Percentiles rank a stretch among this genome's conserved stretches.
Conservation (phyloP, 2,888 invertebrate species). For the Drosophila imparisetae region DNA sequence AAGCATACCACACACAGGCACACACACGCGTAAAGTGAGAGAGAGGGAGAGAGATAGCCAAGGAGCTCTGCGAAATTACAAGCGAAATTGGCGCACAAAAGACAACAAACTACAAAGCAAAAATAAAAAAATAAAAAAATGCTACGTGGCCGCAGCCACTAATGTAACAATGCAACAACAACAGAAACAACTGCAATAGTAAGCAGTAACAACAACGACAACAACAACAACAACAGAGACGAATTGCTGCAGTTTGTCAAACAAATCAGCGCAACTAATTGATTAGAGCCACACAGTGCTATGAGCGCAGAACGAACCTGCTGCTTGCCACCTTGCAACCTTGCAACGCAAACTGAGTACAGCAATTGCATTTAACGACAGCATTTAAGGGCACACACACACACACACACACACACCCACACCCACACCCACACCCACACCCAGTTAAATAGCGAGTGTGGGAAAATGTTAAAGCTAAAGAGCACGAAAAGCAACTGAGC, state of each 20-base stretch:
- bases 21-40: not conserved
- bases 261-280: slow-evolving; percentile 71
- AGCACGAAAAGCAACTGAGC: not conserved
- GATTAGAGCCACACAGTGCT: slow-evolving; percentile 46
- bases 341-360: slow-evolving; percentile 32
- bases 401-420: not conserved
- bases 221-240: slow-evolving; percentile 19
- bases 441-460: not conserved
- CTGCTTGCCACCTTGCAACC: slow-evolving; percentile 31
- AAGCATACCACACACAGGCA: slow-evolving; percentile 7
- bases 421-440: too few species aligned
- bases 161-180: slow-evolving; percentile 46
- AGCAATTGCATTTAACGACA: slow-evolving; percentile 48
- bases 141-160: slow-evolving; percentile 52
- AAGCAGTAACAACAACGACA: slow-evolving; percentile 14
- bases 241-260: slow-evolving; percentile 62
- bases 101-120: slow-evolving; percentile 49
- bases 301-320: slow-evolving; percentile 7
- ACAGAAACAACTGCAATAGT: slow-evolving; percentile 13
- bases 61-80: slow-evolving; percentile 47
- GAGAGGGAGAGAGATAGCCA: not conserved
- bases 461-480: not conserved
- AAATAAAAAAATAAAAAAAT: not conserved
- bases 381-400: slow-evolving; percentile 40
- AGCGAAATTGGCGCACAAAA: slow-evolving; percentile 56